A percentile compares a stretch with the other conserved stretches of the same genome.
These are phyloP conservation scores for Beris morrisii DNA, from an alignment of 2,888 invertebrate species.

Conservation along the genomic window DNA sequence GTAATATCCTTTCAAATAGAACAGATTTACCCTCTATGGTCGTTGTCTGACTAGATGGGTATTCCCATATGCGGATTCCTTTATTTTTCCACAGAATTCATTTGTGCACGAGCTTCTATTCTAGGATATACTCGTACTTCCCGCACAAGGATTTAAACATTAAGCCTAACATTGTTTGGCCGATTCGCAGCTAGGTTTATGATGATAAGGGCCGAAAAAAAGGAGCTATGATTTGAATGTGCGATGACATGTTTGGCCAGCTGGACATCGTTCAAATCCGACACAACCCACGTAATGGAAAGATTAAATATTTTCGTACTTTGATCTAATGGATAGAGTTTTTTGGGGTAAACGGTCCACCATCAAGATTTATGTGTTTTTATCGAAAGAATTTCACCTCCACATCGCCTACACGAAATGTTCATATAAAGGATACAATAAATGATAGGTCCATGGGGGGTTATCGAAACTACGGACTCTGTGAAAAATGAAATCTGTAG, in stretches of 20 bases:
- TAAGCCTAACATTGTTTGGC: not conserved
- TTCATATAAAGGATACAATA: no score
- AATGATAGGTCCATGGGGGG: no score
- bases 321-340: no score
- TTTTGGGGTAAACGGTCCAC: no score
- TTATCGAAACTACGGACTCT: no score
- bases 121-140: no score
- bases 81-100: no score
- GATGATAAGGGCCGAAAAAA: not conserved
- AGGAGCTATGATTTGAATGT: not conserved
- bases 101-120: no score
- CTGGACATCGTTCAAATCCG: not conserved
- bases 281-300: not conserved
- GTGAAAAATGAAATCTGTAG: no score
- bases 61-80: not conserved
- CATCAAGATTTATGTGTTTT: no score
- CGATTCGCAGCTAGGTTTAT: not conserved
- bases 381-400: no score
- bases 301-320: constrained; percentile 5
- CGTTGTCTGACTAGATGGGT: not conserved
- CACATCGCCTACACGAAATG: no score
- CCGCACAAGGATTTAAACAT: not conserved
- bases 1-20: constrained; percentile 12
- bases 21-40: constrained; percentile 12
- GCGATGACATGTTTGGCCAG: not conserved